phyloP scores from a whole-genome alignment of 2,113 vertebrate genomes.

The Chaetops frenatus region DNA sequence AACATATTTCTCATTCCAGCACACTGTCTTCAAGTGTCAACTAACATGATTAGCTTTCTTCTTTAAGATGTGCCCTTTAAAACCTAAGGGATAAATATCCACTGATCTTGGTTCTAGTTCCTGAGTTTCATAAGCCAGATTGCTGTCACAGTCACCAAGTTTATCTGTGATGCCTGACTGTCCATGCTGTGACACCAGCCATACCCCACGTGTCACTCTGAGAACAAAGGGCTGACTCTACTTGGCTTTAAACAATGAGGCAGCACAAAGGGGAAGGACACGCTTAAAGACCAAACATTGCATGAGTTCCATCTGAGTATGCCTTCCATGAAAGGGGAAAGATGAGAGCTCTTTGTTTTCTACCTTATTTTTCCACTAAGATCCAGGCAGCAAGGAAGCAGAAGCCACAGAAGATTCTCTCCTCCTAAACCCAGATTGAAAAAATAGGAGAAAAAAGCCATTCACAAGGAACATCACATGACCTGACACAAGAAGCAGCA shows the following conservation, averaged over 20 bases:
- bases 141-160: neutral
- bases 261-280: neutral
- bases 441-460: neutral
- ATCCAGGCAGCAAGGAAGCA: neutral
- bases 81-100: neutral
- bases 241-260: neutral
- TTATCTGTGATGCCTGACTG: neutral
- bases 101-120: neutral
- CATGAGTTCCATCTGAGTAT: neutral
- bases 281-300: accelerated
- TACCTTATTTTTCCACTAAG: neutral
- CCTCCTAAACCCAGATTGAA: neutral
- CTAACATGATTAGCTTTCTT: accelerated
- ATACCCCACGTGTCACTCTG: neutral
- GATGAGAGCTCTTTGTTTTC: neutral
- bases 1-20: neutral
- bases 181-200: neutral
- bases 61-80: neutral
- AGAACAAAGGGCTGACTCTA: neutral
- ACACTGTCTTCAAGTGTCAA: neutral
- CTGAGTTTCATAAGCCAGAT: neutral
- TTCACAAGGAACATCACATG: neutral
- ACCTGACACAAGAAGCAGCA: neutral
- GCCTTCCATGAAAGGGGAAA: neutral
- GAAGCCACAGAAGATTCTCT: neutral